phyloP scores from a whole-genome alignment of 1,140 invertebrate species.

The Hycleus phaleratus region DNA sequence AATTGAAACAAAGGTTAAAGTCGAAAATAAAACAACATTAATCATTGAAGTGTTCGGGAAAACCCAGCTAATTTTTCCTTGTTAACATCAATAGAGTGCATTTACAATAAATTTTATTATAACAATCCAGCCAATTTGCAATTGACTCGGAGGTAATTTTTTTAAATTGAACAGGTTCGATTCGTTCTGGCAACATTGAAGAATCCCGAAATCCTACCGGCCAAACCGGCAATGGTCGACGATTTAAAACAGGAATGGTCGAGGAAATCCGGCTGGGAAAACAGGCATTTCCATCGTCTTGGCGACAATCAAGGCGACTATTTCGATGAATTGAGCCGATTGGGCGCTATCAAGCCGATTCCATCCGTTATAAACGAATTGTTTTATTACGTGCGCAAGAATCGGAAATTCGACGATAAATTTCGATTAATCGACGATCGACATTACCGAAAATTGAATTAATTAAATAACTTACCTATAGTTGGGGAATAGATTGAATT shows the following conservation, averaged over 20 bases:
- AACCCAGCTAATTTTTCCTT: too few species aligned
- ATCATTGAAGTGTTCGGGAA: too few species aligned
- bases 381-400: constrained; percentile 3
- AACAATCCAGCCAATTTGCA: too few species aligned
- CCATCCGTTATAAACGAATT: constrained; percentile 16
- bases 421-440: constrained; percentile 19
- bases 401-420: constrained; percentile 13
- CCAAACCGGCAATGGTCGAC: constrained; percentile 12
- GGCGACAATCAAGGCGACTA: constrained; percentile 18
- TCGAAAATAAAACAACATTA: too few species aligned
- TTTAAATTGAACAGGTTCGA: constrained; percentile 2
- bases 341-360: constrained; percentile 9
- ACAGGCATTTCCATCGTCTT: constrained; percentile 10
- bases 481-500: too few species aligned
- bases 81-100: too few species aligned
- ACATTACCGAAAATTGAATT: constrained; percentile 11
- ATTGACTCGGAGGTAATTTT: too few species aligned
- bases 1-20: too few species aligned
- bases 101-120: too few species aligned
- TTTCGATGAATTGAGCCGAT: constrained; percentile 18
- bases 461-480: not conserved
- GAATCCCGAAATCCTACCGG: constrained; percentile 3
- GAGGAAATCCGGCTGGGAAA: not conserved
- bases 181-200: constrained; percentile 12
- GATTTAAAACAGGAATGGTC: constrained; percentile 5